phyloP scores from a whole-genome alignment of 2,888 invertebrate species.

The Axea sp. region DNA sequence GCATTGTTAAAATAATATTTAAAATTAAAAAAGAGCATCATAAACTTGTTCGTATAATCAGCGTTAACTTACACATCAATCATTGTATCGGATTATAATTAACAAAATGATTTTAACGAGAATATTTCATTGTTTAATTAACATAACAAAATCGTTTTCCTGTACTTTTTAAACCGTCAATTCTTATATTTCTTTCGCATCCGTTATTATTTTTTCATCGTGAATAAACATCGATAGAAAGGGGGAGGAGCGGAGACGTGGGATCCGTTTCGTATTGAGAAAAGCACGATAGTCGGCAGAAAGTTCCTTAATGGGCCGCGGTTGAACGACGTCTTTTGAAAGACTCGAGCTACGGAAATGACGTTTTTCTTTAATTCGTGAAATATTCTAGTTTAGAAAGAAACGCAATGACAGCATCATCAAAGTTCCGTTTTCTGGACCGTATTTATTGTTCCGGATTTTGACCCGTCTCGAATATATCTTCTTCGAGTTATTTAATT shows the following conservation, averaged over 20 bases:
- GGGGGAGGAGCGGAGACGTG: background rate
- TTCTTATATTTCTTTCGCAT: background rate
- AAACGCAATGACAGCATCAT: slow-evolving; percentile 22
- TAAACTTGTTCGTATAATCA: too few species aligned
- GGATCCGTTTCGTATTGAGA: slow-evolving; percentile 18
- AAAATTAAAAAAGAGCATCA: too few species aligned
- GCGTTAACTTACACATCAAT: too few species aligned
- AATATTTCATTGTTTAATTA: too few species aligned
- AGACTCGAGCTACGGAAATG: slow-evolving; percentile 29
- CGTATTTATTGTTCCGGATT: slow-evolving; percentile 29
- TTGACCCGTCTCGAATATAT: slow-evolving; percentile 12
- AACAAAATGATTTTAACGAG: too few species aligned
- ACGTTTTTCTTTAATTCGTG: slow-evolving; percentile 33
- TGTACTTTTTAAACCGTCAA: too few species aligned
- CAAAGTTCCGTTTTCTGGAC: slow-evolving; percentile 25
- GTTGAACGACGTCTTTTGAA: slow-evolving; percentile 27
- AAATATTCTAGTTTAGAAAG: slow-evolving; percentile 36
- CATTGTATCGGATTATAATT: too few species aligned
- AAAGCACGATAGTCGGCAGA: slow-evolving; percentile 18
- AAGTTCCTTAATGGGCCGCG: slow-evolving; percentile 35
- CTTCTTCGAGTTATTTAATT: slow-evolving; percentile 13
- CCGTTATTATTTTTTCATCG: slow-evolving; percentile 12
- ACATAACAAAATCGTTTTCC: too few species aligned
- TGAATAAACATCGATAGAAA: slow-evolving; percentile 27
- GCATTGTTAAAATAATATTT: too few species aligned